Percentiles rank a stretch among this genome's conserved stretches.
These are phyloP conservation scores for Micrasema minimum DNA, from an alignment of 1,140 invertebrate species.

Conservation along the genomic window DNA sequence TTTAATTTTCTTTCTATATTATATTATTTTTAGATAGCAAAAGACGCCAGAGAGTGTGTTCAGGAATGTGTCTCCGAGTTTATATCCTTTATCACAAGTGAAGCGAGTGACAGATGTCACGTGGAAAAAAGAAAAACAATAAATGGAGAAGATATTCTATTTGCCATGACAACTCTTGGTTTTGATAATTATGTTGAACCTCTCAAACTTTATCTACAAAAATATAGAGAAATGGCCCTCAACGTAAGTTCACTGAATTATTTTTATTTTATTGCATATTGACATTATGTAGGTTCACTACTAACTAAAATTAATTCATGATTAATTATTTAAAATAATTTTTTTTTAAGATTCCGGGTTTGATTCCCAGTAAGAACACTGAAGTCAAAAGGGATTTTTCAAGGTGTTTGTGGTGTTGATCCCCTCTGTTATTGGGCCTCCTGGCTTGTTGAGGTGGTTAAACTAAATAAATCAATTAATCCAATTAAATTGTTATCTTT, in stretches of 20 bases:
- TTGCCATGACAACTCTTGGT: conserved; percentile 95
- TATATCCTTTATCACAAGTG: conserved; percentile 98
- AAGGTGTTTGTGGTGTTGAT: too few relatives aligned
- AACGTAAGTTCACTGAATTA: conserved; percentile 30
- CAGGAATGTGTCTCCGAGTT: conserved; percentile 99
- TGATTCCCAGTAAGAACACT: too few relatives aligned
- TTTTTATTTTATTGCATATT: not conserved
- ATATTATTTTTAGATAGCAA: conserved; percentile 80
- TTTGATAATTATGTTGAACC: conserved; percentile 99
- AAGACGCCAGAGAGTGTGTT: conserved; percentile 99
- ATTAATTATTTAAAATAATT: too few relatives aligned
- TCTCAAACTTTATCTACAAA: conserved; percentile 94
- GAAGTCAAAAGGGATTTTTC: too few relatives aligned
- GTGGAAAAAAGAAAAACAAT: conserved; percentile 99
- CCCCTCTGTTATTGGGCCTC: too few relatives aligned
- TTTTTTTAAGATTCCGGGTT: too few relatives aligned
- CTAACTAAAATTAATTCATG: too few relatives aligned
- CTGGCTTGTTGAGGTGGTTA: too few relatives aligned
- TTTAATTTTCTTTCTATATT: not conserved
- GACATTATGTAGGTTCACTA: conserved; percentile 1
- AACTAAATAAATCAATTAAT: too few relatives aligned
- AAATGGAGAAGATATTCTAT: conserved; percentile 97
- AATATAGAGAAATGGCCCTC: conserved; percentile 85
- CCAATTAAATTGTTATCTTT: too few relatives aligned
- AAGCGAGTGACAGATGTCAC: conserved; percentile 96